Evolutionary conservation across 2,888 invertebrate species (phyloP).

Genomic region (Amphiduros pacificus): DNA sequence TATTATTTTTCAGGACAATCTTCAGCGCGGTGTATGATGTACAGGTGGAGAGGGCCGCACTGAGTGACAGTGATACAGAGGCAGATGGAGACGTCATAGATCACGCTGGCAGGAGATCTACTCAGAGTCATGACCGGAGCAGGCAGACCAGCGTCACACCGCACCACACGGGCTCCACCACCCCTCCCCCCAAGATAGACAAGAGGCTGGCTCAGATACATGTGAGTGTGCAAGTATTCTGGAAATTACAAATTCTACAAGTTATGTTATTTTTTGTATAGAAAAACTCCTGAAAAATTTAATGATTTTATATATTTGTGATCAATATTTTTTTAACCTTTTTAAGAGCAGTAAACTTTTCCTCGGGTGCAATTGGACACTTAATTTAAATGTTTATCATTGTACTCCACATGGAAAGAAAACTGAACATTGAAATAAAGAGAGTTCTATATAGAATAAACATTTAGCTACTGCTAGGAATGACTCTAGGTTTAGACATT

Average conservation of each 20-base stretch:
- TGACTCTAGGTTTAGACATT: no score
- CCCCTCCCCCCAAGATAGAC: conserved; percentile 49
- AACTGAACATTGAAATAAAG: no score
- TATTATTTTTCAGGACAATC: conserved; percentile 39
- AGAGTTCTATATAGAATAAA: no score
- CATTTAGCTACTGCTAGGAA: no score
- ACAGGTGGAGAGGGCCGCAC: conserved; percentile 40
- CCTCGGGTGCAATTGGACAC: no score
- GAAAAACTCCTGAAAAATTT: neutral
- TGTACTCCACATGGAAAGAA: no score
- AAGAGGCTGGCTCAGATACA: conserved; percentile 50
- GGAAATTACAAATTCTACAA: neutral
- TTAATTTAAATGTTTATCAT: no score
- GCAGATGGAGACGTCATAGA: neutral
- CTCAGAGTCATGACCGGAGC: conserved; percentile 3
- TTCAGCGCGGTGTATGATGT: conserved; percentile 54
- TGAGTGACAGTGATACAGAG: conserved; percentile 10
- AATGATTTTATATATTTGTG: neutral
- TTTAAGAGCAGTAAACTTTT: no score
- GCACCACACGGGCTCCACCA: conserved; percentile 29
- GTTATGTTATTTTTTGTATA: neutral
- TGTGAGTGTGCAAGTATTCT: conserved; percentile 28
- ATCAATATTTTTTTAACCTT: neutral
- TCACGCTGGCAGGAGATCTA: conserved; percentile 1
- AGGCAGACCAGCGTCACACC: conserved; percentile 31